Evolutionary conservation across 2,113 vertebrate genomes (phyloP), one percentile per base, ranked within the genome.

Genomic region (Nothoprocta perdicaria): DNA sequence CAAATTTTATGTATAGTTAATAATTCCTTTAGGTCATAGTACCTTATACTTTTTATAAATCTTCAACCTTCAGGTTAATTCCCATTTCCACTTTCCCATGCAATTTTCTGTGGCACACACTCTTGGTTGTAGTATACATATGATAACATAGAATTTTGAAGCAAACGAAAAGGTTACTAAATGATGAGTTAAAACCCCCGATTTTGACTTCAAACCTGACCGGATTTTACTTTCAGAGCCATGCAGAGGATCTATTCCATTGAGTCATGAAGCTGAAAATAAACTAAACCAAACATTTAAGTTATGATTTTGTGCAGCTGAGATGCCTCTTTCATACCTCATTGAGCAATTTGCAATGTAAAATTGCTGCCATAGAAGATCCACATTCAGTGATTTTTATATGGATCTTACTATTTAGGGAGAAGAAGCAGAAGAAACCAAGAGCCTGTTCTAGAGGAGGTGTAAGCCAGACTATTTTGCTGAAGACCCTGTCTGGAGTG

Each of bases 211-310:
- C 90, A 96, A 97, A 95, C 89, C 93, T 90, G 95, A 89, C 45
- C 86, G 89, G 84, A 95, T 97, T 97, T 97, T 95, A 91, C 86
- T 95, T 96, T 96, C 89, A 63, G 58, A 90, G 31, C 79, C 82
- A 86, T 27, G 43, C 12, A 93, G 77, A 95, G 50, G 74, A 96
- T 93, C 93, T 95, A 93, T 90, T 92, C 94, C 94, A 92, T 72
- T 95, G 96, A 97, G 94, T 97, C 97, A 97, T 35, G 55, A 81
- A 91, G 94, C 93, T 92, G 95, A 97, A 97, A 97, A 98, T 98
- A 97, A 97, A 96, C 71, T 90, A 97, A 97, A 96, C 66, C 91
- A 86, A 97, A 97, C 91, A 94, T 96, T 95, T 93, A 97, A 97
- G 97, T 97, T 95, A 95, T 91, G 89, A 91, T 97, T 97, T 97